phyloP scores from a whole-genome alignment of 2,888 invertebrate species.

The Vannuccia rotundouncinata region DNA sequence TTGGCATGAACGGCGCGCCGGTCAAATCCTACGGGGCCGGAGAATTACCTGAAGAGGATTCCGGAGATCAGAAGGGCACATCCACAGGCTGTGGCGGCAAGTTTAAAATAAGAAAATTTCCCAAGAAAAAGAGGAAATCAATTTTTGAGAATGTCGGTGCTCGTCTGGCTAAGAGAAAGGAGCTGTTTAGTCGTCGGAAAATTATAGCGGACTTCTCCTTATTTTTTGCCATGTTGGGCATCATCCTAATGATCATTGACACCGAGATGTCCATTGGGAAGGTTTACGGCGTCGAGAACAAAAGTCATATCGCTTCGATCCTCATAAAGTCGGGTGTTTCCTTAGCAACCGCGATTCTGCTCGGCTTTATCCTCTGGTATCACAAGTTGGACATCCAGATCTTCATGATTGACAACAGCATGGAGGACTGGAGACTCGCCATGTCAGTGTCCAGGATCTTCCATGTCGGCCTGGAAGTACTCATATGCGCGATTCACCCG shows the following conservation, averaged over 20 bases:
- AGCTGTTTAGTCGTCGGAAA: conserved; percentile 48
- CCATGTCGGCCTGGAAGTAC: conserved; percentile 69
- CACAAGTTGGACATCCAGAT: conserved; percentile 50
- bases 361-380: conserved; percentile 50
- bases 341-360: conserved; percentile 48
- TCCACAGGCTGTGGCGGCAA: conserved; percentile 38
- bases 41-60: neutral
- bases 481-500: conserved; percentile 52
- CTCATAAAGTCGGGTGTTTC: conserved; percentile 49
- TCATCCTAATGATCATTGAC: conserved; percentile 51
- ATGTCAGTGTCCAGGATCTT: conserved; percentile 46
- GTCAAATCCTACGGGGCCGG: neutral
- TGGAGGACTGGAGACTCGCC: conserved; percentile 53
- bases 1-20: conserved; percentile 48
- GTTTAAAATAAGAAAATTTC: neutral
- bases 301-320: conserved; percentile 42
- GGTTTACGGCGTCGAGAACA: conserved; percentile 43
- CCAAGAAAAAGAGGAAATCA: neutral
- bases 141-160: conserved; percentile 52
- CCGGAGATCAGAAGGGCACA: conserved; percentile 29
- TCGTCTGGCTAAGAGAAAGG: conserved; percentile 50
- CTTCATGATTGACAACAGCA: conserved; percentile 52
- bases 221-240: conserved; percentile 48
- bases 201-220: conserved; percentile 48
- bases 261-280: conserved; percentile 48